These are phyloP conservation scores for Melieria crassipennis DNA, from an alignment of 2,888 invertebrate genomes.

Conservation along the genomic window DNA sequence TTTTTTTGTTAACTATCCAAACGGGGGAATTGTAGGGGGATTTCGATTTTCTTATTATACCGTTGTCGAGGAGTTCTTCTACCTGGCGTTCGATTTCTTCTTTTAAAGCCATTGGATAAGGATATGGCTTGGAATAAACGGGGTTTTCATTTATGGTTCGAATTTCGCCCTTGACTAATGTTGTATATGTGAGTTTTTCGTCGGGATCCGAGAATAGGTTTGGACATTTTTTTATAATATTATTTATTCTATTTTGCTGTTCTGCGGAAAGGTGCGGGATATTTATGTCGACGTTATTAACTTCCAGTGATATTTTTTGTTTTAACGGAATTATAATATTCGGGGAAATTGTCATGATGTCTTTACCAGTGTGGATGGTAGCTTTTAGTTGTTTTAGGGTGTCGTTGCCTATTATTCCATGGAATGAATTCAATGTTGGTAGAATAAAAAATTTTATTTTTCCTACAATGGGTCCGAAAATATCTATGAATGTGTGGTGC, in stretches of 20 bases:
- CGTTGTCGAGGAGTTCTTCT: slow-evolving; percentile 14
- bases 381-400: slow-evolving; percentile 23
- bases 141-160: not conserved
- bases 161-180: not conserved
- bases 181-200: not conserved
- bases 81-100: slow-evolving; percentile 17
- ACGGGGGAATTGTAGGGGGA: slow-evolving; percentile 29
- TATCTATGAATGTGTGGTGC: slow-evolving; percentile 31
- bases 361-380: not conserved
- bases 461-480: slow-evolving; percentile 28
- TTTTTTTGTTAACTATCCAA: slow-evolving; percentile 22
- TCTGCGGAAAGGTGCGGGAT: not conserved
- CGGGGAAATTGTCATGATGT: slow-evolving; percentile 1
- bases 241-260: not conserved
- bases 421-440: slow-evolving; percentile 33
- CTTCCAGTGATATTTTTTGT: not conserved
- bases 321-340: slow-evolving; percentile 1
- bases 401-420: slow-evolving; percentile 37
- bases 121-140: not conserved
- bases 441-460: slow-evolving; percentile 36
- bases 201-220: slow-evolving; percentile 2
- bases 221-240: not conserved
- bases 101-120: slow-evolving; percentile 19
- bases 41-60: slow-evolving; percentile 20
- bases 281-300: not conserved